Evolutionary conservation across 2,113 vertebrate species (phyloP), one percentile per base, ranked within the genome.

Genomic region (Grantiella picta): DNA sequence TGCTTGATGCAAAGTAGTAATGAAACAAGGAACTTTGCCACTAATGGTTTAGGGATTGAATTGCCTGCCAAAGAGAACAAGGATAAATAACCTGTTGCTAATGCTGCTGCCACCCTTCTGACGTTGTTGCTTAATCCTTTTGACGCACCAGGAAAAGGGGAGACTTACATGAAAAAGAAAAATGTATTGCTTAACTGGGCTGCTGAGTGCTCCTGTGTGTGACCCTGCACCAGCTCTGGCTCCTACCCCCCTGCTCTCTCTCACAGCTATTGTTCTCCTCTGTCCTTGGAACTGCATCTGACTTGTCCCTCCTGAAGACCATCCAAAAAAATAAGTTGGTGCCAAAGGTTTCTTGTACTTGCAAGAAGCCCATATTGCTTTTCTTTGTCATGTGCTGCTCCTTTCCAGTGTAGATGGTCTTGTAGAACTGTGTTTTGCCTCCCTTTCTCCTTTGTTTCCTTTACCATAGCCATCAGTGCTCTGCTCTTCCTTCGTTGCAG

Each of bases 101-200:
- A 93, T 77, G 70, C 92, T 89, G 65, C 83, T 92, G 92, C 88
- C 68, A 63, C 90, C 76, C 80, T 81, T 89, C 71, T 96, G 94
- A 97, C 83, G 88, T 93, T 73, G 71, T 93, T 94, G 45, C 44
- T 92, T 97, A 96, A 96, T 95, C 92, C 82, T 83, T 90, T 81
- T 95, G 94, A 94, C 89, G 91, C 93, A 96, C 69, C 76, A 84
- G 89, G 92, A 82, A 95, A 56, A 83, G 64, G 52, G 53, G n/a
- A 90, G 78, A 59, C 57, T 79, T 75, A 47, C 0, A 47, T 72
- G 81, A 63, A 78, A 86, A 89, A 73, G 47, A 73, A 84, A 84
- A 68, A 13, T 14, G 7, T 57, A 8, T 54, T 81, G 31, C 52
- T 65, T 87, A 65, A 65, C 59, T 77, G 42, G 27, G 17, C 53